Evolutionary conservation across 2,797 vertebrate species (phyloP).

Genomic region (Ataeniobius toweri): DNA sequence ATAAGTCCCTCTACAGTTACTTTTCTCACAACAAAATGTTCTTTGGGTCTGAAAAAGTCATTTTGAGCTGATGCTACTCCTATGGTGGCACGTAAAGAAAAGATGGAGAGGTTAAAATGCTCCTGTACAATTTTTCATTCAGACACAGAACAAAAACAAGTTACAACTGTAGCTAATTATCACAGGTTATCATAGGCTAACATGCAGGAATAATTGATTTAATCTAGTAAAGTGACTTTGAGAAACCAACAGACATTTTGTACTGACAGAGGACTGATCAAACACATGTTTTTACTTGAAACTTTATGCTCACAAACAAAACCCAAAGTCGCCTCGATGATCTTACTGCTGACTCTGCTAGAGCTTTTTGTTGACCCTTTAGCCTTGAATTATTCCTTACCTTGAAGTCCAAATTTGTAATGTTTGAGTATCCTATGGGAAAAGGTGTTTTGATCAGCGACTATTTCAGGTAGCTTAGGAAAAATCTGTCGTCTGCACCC

Average conservation of each 20-base stretch:
- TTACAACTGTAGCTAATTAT: not conserved
- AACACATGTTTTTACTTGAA: not conserved
- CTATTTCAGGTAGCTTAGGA: not conserved
- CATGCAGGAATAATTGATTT: not conserved
- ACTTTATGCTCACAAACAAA: not conserved
- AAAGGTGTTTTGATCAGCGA: not conserved
- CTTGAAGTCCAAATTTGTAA: not conserved
- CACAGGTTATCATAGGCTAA: not conserved
- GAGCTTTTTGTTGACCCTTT: not conserved
- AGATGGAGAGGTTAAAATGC: not conserved
- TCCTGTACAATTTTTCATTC: too few relatives aligned
- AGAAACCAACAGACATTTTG: not conserved
- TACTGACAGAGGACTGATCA: not conserved
- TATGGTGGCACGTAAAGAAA: not conserved
- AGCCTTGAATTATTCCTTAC: not conserved
- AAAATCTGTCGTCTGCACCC: too few relatives aligned
- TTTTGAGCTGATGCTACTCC: not conserved
- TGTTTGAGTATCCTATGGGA: not conserved
- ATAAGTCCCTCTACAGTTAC: too few relatives aligned
- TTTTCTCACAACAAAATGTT: not conserved
- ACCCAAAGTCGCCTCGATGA: not conserved
- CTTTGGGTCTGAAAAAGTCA: not conserved
- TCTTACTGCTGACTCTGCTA: not conserved
- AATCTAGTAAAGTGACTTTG: not conserved
- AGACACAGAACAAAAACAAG: too few relatives aligned